These are phyloP conservation scores for Agelas oroides DNA, from an alignment of 37 sponge, comb jelly and placozoan genomes.

Conservation along the genomic window DNA sequence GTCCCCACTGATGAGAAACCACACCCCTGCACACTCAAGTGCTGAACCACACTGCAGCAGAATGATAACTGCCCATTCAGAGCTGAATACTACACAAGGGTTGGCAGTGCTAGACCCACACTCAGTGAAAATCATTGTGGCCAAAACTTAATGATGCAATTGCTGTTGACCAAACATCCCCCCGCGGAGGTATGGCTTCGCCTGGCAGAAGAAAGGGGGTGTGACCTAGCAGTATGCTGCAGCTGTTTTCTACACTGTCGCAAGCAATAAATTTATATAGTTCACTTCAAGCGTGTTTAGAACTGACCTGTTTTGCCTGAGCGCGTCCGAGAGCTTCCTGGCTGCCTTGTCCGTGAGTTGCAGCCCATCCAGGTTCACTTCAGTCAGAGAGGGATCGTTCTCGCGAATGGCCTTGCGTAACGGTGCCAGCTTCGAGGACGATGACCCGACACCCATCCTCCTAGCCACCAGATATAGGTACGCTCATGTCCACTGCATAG, in stretches of 20 bases:
- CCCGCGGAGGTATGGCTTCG: no score
- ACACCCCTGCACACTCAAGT: constrained; percentile 65
- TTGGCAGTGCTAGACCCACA: no score
- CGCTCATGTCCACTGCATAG: no score
- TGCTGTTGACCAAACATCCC: no score
- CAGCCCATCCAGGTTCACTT: constrained; percentile 51
- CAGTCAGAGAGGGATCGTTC: constrained; percentile 44
- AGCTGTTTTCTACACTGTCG: no score
- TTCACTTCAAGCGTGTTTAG: no score
- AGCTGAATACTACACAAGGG: background rate
- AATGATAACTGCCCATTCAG: background rate
- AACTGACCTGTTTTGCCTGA: constrained; percentile 70
- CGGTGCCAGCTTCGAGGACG: constrained; percentile 29
- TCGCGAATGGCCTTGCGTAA: constrained; percentile 46
- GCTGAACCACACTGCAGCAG: constrained; percentile 60
- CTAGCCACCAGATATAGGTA: background rate
- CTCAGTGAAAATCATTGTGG: no score
- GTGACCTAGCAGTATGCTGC: no score
- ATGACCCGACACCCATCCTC: constrained; percentile 73
- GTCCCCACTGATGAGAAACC: constrained; percentile 31
- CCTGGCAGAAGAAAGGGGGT: no score
- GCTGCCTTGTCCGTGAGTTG: constrained; percentile 61
- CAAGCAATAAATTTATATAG: no score
- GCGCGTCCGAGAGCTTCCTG: constrained; percentile 61
- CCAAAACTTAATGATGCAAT: no score